phyloP scores from a whole-genome alignment of 2,113 vertebrate species.

The Oreotrochilus melanogaster region DNA sequence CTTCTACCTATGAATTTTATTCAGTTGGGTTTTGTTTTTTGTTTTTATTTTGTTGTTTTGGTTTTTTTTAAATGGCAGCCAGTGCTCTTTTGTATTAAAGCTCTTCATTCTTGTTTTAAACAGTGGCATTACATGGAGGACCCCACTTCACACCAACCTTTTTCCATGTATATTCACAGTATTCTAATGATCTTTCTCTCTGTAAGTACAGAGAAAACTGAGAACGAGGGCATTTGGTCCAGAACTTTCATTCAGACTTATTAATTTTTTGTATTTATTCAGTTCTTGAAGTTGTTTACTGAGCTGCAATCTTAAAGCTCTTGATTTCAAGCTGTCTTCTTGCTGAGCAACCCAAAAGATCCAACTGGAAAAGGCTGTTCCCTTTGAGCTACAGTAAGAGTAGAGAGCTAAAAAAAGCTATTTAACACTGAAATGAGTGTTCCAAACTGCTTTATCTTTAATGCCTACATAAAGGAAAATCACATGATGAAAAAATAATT shows the following conservation, averaged over 20 bases:
- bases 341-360: not conserved
- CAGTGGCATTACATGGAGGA: not conserved
- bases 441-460: not conserved
- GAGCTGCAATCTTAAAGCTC: not conserved
- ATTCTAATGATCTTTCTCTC: not conserved
- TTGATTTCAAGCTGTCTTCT: not conserved
- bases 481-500: not conserved
- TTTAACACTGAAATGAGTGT: not conserved
- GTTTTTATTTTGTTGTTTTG: not conserved
- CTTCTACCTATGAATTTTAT: not conserved
- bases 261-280: not conserved
- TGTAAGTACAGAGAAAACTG: not conserved
- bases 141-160: not conserved
- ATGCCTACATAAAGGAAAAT: not conserved
- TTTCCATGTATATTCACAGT: not conserved
- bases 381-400: no score
- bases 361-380: not conserved
- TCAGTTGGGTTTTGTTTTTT: not conserved
- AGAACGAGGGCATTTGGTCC: not conserved
- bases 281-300: not conserved
- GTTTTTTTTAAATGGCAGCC: not conserved
- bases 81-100: not conserved
- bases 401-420: not conserved
- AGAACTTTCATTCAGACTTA: not conserved
- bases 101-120: not conserved